A percentile compares a stretch with the other conserved stretches of the same genome.
These are phyloP conservation scores for Hepsetus odoe DNA, from an alignment of 2,113 vertebrate species.

Conservation along the genomic window DNA sequence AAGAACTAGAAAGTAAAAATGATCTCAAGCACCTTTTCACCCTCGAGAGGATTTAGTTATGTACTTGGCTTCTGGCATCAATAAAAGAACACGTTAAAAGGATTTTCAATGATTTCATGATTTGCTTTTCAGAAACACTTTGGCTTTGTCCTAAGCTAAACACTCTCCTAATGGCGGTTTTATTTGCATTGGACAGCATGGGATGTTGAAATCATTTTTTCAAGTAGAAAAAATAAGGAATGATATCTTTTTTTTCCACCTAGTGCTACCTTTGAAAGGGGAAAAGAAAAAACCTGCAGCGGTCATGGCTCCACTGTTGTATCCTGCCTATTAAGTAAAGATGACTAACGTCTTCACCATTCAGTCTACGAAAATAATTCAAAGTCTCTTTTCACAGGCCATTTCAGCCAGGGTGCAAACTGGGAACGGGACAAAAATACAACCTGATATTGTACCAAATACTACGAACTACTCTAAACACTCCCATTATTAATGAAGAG, in stretches of 20 bases:
- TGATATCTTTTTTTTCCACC: neutral
- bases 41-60: neutral
- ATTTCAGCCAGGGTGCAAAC: neutral
- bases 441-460: neutral
- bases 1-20: neutral
- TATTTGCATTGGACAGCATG: slow-evolving; percentile 5
- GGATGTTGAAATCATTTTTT: neutral
- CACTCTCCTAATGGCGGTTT: neutral
- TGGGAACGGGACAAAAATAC: neutral
- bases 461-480: neutral
- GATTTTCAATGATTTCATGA: neutral
- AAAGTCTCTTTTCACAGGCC: neutral
- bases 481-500: no score
- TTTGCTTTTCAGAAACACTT: neutral
- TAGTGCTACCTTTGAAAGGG: neutral
- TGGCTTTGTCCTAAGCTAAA: slow-evolving; percentile 2
- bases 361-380: slow-evolving; percentile 1
- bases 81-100: neutral
- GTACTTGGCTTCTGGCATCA: neutral
- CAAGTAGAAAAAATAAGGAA: slow-evolving; percentile 8
- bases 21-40: neutral
- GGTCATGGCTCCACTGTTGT: neutral
- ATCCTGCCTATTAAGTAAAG: slow-evolving; percentile 6
- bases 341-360: slow-evolving; percentile 16
- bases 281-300: neutral